Conservation (phyloP, 2,888 invertebrate genomes). For the Athalia circularis region DNA sequence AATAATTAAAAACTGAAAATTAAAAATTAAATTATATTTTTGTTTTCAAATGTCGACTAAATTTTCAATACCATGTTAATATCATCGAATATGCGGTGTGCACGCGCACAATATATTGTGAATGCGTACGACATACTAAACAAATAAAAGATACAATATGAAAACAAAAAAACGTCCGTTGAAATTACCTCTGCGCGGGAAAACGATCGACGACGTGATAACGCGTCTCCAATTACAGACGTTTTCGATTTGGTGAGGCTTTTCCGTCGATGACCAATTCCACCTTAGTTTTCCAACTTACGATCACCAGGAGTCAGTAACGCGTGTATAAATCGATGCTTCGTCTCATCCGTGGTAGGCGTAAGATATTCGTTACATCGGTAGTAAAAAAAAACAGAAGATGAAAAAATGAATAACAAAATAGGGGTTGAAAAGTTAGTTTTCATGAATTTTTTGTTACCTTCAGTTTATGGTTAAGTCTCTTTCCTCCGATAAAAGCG, state of each 20-base stretch:
- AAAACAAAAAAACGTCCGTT: conserved; percentile 6
- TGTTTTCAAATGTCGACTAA: neutral
- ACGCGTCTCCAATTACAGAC: neutral
- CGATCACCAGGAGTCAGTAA: conserved; percentile 4
- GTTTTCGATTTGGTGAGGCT: conserved; percentile 1
- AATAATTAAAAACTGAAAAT: neutral
- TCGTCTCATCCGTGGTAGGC: neutral
- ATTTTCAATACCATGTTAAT: neutral
- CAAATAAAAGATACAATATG: neutral
- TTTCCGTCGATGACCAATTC: conserved; percentile 12
- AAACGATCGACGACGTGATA: conserved; percentile 11
- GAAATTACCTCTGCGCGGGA: neutral
- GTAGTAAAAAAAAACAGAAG: too few species aligned
- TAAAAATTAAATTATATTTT: neutral
- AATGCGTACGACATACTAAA: too few species aligned
- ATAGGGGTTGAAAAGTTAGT: too few species aligned
- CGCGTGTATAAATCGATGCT: conserved; percentile 13
- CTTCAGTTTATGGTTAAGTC: too few species aligned
- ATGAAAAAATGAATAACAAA: too few species aligned
- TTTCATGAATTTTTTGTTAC: too few species aligned
- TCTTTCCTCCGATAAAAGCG: too few species aligned
- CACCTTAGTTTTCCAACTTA: conserved; percentile 1
- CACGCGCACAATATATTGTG: too few species aligned
- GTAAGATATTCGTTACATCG: neutral
- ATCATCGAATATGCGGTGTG: neutral